These are phyloP conservation scores for Cryptus armator DNA, from an alignment of 2,888 invertebrate species.

Conservation along the genomic window DNA sequence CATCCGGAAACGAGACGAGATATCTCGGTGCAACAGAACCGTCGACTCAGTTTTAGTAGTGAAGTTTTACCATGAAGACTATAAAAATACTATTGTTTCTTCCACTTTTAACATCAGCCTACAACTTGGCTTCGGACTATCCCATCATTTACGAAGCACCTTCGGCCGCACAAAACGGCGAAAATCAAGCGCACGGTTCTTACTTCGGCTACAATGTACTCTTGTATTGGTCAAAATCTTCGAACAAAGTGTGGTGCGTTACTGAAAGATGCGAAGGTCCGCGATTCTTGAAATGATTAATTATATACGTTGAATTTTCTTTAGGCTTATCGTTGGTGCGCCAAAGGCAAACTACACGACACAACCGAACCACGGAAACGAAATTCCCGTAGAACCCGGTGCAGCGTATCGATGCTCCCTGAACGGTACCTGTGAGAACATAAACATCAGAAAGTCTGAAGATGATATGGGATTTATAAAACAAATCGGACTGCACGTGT, in stretches of 20 bases:
- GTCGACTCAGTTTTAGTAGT: neutral
- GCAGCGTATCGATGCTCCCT: slow-evolving; percentile 86
- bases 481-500: slow-evolving; percentile 44
- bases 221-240: slow-evolving; percentile 60
- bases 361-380: slow-evolving; percentile 32
- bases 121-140: slow-evolving; percentile 74
- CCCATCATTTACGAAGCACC: slow-evolving; percentile 64
- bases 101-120: slow-evolving; percentile 63
- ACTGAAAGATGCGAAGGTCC: neutral
- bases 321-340: slow-evolving; percentile 86
- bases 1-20: neutral
- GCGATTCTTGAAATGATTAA: neutral
- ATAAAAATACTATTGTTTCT: slow-evolving; percentile 26
- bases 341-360: slow-evolving; percentile 86
- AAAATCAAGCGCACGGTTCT: slow-evolving; percentile 29
- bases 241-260: slow-evolving; percentile 57
- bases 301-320: neutral
- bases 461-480: slow-evolving; percentile 65
- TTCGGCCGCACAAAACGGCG: neutral
- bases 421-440: slow-evolving; percentile 54
- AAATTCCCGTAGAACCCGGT: slow-evolving; percentile 85
- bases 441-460: slow-evolving; percentile 61
- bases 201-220: slow-evolving; percentile 78
- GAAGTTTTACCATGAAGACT: slow-evolving; percentile 39
- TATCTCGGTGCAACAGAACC: neutral